Conservation (phyloP, 1,140 invertebrate genomes). For the Trypoxylus dichotomus region DNA sequence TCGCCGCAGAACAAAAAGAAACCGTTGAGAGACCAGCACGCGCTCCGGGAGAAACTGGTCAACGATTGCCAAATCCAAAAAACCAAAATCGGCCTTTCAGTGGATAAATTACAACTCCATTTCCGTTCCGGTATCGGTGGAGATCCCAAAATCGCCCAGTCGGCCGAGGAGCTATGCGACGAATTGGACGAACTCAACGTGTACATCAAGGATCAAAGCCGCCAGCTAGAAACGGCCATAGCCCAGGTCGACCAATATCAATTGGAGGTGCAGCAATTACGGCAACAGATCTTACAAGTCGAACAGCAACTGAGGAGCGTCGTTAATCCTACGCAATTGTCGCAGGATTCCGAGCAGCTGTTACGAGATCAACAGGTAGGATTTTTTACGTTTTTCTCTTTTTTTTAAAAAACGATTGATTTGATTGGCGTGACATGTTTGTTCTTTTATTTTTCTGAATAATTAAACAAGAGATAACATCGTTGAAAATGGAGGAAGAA, state of each 20-base stretch:
- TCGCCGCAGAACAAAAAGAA: constrained; percentile 81
- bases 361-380: constrained; percentile 90
- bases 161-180: constrained; percentile 67
- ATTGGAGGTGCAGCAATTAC: constrained; percentile 81
- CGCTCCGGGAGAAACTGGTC: constrained; percentile 81
- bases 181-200: constrained; percentile 70
- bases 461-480: neutral
- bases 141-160: constrained; percentile 73
- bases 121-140: constrained; percentile 82
- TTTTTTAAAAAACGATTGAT: neutral
- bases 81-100: constrained; percentile 87
- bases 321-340: constrained; percentile 77
- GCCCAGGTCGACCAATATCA: constrained; percentile 86
- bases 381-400: constrained; percentile 27
- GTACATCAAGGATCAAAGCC: constrained; percentile 70
- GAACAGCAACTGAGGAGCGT: constrained; percentile 83
- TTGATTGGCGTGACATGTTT: neutral
- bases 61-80: constrained; percentile 87
- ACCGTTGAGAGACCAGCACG: constrained; percentile 81
- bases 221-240: constrained; percentile 75
- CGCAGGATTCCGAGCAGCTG: constrained; percentile 82
- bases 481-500: neutral
- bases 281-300: constrained; percentile 79
- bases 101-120: constrained; percentile 90
- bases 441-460: neutral